These are phyloP conservation scores for Trichonephila clavata DNA, from an alignment of 1,140 invertebrate genomes.

Conservation along the genomic window DNA sequence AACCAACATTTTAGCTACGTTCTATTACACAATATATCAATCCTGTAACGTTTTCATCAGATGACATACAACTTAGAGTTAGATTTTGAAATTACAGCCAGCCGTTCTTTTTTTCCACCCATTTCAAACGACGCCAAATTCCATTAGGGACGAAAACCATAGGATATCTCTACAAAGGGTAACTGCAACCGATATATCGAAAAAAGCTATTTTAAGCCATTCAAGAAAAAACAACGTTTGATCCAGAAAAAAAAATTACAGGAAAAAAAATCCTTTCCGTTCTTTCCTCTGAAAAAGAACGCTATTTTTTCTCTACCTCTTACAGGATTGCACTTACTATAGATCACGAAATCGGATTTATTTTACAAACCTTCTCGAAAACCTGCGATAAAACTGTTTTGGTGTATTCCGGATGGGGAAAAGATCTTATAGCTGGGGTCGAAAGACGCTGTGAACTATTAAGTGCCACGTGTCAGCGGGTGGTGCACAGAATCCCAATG, in stretches of 20 bases:
- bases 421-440: background rate
- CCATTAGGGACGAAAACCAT: background rate
- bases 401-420: background rate
- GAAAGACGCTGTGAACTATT: conserved; percentile 14
- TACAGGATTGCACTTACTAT: conserved; percentile 33
- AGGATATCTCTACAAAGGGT: background rate
- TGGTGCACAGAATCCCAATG: conserved; percentile 1
- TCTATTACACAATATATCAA: no score
- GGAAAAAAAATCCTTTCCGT: background rate
- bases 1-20: no score
- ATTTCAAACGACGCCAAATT: background rate
- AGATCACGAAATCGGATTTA: conserved; percentile 51
- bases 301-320: background rate
- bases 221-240: background rate
- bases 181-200: conserved; percentile 9
- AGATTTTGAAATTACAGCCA: background rate
- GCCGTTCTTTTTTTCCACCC: background rate
- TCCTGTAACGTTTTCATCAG: no score
- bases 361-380: conserved; percentile 20
- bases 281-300: background rate
- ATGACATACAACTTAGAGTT: background rate
- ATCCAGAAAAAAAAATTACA: no score
- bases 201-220: conserved; percentile 13
- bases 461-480: background rate
- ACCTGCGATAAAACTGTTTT: conserved; percentile 18